Percentiles rank a stretch among this genome's conserved stretches.
These are phyloP conservation scores for Rallus limicola DNA, from an alignment of 2,113 vertebrate genomes.

Conservation along the genomic window DNA sequence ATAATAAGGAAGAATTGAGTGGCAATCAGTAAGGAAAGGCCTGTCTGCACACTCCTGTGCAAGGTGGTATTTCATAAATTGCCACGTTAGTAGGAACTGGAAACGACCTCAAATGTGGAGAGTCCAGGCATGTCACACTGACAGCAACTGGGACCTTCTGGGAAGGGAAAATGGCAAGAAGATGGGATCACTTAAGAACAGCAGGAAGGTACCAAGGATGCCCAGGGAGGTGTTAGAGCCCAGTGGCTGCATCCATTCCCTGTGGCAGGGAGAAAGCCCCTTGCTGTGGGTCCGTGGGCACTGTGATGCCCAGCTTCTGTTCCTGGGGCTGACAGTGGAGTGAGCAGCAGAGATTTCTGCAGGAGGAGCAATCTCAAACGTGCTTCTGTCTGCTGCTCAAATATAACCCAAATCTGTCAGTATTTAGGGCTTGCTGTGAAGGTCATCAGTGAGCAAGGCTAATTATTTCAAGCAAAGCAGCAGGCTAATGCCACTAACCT, in stretches of 20 bases:
- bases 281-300: not conserved
- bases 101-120: not conserved
- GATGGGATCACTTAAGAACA: not conserved
- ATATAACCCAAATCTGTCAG: constrained; percentile 28
- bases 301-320: accelerated
- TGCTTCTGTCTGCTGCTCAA: not conserved
- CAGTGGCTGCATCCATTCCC: not conserved
- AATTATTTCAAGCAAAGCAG: constrained; percentile 60
- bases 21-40: not conserved
- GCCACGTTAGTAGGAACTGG: not conserved
- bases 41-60: not conserved
- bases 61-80: not conserved
- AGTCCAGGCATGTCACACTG: not conserved
- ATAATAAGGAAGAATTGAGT: not conserved
- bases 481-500: constrained; percentile 35
- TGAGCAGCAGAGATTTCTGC: not conserved
- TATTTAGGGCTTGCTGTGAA: constrained; percentile 44
- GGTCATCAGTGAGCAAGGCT: constrained; percentile 34
- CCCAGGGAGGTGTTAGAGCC: not conserved
- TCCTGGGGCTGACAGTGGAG: not conserved
- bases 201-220: not conserved
- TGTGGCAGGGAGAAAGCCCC: not conserved
- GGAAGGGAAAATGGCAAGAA: constrained; percentile 10
- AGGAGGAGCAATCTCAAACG: not conserved
- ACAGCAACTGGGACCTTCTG: not conserved